Base-by-base conservation (phyloP, 2,113 vertebrate species). In the Melanerpes aurifrons region DNA sequence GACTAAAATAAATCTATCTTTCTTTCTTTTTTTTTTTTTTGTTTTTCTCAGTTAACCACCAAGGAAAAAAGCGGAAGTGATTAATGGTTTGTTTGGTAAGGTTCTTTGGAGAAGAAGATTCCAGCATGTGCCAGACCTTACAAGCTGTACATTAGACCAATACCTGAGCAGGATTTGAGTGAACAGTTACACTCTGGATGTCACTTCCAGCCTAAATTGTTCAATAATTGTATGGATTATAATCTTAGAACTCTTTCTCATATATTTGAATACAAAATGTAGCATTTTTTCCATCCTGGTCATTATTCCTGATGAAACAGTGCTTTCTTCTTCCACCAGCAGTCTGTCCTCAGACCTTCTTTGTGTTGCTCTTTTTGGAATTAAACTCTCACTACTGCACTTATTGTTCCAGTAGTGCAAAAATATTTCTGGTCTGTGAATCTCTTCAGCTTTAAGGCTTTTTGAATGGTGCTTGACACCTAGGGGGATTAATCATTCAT, bases 401-500 rank as follows among this genome's bases (percentile, higher is more conserved):
- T 69, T 79, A 54, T 76, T 85, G 63, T 70, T 86, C 20, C 18
- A 43, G 12, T 24, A 56, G 8, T 28, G 14, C 14, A 90, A 54
- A 90, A 86, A 54, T 58, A 70, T 37, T 83, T 88, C 72, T 77
- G 76, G 53, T 61, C 66, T 84, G 37, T 75, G 70, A 72, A 57
- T 64, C 17, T 61, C 54, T 71, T 25, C 37, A 74, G 28, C 25
- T 71, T 31, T 22, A 78, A 77, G 69, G 12, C 57, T 81, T 29
- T 81, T 70, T 63, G 43, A 22, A 83, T 31, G 21, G 31, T 43
- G 63, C 29, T 68, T 35, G 25, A 43, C 75, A 71, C 40, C 72
- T 75, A 68, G 24, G 28, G 18, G 31, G 15, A 68, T 93, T 83
- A 89, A 88, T 89, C 72, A 86, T 89, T 93, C 71, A 78, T 48